Percentiles rank a stretch among this genome's conserved stretches.
Conservation (phyloP, 2,113 vertebrate genomes). For the Poeciliopsis prolifica region DNA sequence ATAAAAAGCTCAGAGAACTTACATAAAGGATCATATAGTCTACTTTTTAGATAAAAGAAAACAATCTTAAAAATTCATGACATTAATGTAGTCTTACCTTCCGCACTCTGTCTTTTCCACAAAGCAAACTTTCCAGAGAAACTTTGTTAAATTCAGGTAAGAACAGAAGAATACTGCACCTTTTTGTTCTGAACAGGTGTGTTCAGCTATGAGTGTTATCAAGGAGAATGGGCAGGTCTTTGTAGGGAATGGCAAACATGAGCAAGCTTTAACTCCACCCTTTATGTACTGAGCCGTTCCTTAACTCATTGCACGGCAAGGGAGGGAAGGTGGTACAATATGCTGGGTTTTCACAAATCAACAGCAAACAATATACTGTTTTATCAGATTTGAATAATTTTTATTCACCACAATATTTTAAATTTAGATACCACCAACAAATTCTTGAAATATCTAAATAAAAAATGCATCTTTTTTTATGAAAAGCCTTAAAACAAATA, state of each 20-base stretch:
- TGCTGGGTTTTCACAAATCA: background rate
- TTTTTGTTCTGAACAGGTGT: conserved; percentile 46
- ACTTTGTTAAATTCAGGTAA: conserved; percentile 30
- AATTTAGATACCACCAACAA: background rate
- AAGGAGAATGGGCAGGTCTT: conserved; percentile 26
- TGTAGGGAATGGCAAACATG: conserved; percentile 27
- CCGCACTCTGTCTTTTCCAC: conserved; percentile 6
- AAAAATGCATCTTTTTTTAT: background rate
- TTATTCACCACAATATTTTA: background rate
- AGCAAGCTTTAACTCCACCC: conserved; percentile 41
- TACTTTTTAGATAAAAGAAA: background rate
- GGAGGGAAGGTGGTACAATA: conserved; percentile 20
- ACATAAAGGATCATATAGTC: background rate
- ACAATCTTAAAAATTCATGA: background rate
- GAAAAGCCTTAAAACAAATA: background rate
- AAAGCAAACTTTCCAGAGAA: background rate
- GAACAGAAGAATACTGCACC: background rate
- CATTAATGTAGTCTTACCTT: conserved; percentile 43
- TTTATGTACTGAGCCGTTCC: conserved; percentile 1
- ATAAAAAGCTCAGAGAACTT: conserved; percentile 11
- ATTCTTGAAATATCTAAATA: background rate
- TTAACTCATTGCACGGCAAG: conserved; percentile 34
- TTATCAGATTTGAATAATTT: background rate
- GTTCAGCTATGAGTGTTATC: conserved; percentile 43
- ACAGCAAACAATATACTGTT: background rate